These are phyloP conservation scores for Ochropleura leucogaster DNA, from an alignment of 2,888 invertebrate genomes.

Conservation along the genomic window DNA sequence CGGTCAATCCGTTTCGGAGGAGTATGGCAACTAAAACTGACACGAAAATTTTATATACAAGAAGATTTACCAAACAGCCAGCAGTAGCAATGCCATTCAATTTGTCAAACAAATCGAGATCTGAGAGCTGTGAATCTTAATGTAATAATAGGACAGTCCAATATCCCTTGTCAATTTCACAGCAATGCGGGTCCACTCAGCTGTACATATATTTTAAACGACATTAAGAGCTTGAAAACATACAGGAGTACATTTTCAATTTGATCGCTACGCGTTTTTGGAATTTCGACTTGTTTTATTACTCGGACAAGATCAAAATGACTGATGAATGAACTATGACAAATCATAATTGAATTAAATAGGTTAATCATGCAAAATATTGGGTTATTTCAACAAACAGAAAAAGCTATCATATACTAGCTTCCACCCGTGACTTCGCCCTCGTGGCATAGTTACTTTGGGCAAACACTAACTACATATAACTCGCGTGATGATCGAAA, in stretches of 20 bases:
- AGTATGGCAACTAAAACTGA: too few species aligned
- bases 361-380: background rate
- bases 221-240: conserved; percentile 47
- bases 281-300: background rate
- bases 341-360: background rate
- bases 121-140: conserved; percentile 6
- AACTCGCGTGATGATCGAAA: too few species aligned
- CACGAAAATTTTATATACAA: too few species aligned
- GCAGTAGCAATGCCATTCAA: background rate
- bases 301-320: background rate
- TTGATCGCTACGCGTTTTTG: background rate
- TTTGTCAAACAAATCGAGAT: conserved; percentile 10
- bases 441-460: too few species aligned
- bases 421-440: too few species aligned
- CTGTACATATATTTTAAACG: conserved; percentile 68
- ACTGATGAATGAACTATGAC: background rate
- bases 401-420: too few species aligned
- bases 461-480: too few species aligned
- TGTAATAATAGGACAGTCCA: conserved; percentile 36
- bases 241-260: background rate
- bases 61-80: background rate
- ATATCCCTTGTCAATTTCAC: conserved; percentile 67
- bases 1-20: too few species aligned
- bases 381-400: too few species aligned
- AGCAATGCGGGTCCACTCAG: conserved; percentile 54